A percentile compares a stretch with the other conserved stretches of the same genome.
Conservation (phyloP, 2,113 vertebrate genomes). For the Proterorhinus semilunaris region DNA sequence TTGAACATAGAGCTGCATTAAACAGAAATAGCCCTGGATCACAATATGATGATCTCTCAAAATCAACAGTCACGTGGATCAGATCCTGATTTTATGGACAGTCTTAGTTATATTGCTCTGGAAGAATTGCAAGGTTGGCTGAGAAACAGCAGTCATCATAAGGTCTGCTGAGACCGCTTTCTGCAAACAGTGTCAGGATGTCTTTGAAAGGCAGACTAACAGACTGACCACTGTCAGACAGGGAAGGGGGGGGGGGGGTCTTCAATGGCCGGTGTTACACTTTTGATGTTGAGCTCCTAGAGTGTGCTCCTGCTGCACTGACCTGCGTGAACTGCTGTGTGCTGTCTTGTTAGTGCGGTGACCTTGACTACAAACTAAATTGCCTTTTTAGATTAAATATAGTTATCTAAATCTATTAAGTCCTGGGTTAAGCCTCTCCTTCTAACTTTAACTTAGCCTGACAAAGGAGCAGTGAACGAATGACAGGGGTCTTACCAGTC, state of each 20-base stretch:
- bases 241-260: background rate
- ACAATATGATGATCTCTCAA: background rate
- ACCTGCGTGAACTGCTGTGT: conserved; percentile 7
- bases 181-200: conserved; percentile 65
- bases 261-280: too few species aligned
- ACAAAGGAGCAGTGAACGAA: background rate
- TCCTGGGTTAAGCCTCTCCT: conserved; percentile 15
- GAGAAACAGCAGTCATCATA: conserved; percentile 39
- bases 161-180: conserved; percentile 35
- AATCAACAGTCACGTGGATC: background rate
- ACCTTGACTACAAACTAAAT: conserved; percentile 10
- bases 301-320: too few species aligned
- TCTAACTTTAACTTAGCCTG: conserved; percentile 17
- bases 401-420: too few species aligned
- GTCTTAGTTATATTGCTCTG: background rate
- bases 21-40: too few species aligned
- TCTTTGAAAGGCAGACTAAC: conserved; percentile 54
- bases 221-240: conserved; percentile 47
- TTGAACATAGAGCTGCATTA: too few species aligned
- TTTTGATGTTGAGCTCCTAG: too few species aligned
- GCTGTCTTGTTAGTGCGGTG: background rate
- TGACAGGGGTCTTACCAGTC: conserved; percentile 82
- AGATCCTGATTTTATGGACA: too few species aligned
- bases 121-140: conserved; percentile 8
- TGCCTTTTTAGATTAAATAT: too few species aligned